These are phyloP conservation scores for Actinostola sp. DNA, from an alignment of 92 coral and sea anemone genomes.

Conservation along the genomic window DNA sequence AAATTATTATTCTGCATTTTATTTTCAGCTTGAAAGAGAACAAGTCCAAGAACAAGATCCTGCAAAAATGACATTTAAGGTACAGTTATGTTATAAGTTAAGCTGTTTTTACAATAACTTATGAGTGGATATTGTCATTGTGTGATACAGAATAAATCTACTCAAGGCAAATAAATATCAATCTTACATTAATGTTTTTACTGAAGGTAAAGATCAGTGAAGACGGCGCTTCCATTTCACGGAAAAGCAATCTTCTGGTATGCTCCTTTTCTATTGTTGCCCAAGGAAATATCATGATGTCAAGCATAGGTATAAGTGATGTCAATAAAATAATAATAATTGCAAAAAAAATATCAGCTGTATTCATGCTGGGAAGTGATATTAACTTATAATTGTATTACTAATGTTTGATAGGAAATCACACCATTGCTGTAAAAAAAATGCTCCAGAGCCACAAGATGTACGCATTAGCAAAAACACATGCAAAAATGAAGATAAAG, in stretches of 20 bases:
- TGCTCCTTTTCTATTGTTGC: slow-evolving; percentile 25
- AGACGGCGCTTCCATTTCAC: slow-evolving; percentile 32
- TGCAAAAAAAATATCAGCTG: no score
- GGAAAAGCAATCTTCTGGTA: slow-evolving; percentile 25
- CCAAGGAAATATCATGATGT: slow-evolving; percentile 30
- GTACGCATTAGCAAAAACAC: no score
- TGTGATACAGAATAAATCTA: neutral
- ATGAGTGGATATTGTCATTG: neutral
- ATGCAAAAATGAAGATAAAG: no score
- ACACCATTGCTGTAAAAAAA: slow-evolving; percentile 40
- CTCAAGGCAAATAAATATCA: neutral
- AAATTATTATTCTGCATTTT: neutral
- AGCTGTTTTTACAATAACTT: no score
- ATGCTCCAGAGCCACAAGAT: no score
- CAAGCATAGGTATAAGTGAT: slow-evolving; percentile 13
- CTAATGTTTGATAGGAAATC: slow-evolving; percentile 23
- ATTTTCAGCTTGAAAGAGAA: neutral
- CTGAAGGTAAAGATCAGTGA: slow-evolving; percentile 29
- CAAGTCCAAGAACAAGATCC: neutral
- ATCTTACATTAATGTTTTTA: no score
- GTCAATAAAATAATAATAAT: neutral
- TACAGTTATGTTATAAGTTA: no score
- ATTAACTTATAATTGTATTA: neutral
- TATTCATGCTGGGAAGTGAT: neutral
- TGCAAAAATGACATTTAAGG: slow-evolving; percentile 1